Evolutionary conservation across 1,140 invertebrate genomes (phyloP).

Genomic region (Chrysopa pallens): DNA sequence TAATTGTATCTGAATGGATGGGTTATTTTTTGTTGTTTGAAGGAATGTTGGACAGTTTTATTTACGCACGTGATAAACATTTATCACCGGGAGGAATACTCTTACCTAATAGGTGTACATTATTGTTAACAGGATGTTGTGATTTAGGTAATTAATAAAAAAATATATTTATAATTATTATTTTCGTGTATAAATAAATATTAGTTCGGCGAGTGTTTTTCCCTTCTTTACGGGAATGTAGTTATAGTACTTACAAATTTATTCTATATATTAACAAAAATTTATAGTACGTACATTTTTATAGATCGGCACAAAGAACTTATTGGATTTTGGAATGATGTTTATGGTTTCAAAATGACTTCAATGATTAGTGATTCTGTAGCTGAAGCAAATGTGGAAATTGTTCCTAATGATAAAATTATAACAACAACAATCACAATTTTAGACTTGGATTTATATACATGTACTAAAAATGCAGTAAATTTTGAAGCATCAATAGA

Average conservation of each 20-base stretch:
- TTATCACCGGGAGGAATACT: constrained; percentile 55
- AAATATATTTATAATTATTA: too few relatives aligned
- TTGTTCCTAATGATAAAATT: constrained; percentile 56
- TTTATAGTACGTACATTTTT: constrained; percentile 19
- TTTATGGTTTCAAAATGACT: constrained; percentile 95
- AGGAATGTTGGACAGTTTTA: constrained; percentile 88
- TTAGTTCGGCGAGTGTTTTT: too few relatives aligned
- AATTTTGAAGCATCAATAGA: constrained; percentile 65
- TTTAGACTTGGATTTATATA: constrained; percentile 61
- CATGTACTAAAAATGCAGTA: constrained; percentile 60
- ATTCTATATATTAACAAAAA: too few relatives aligned
- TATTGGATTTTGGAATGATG: constrained; percentile 84
- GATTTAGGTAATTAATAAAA: constrained; percentile 66
- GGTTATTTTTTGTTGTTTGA: constrained; percentile 97
- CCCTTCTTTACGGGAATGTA: too few relatives aligned
- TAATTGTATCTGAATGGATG: constrained; percentile 99
- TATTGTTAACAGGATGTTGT: constrained; percentile 75
- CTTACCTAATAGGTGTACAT: constrained; percentile 76
- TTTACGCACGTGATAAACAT: constrained; percentile 81
- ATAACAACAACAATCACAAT: constrained; percentile 52
- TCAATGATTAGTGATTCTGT: constrained; percentile 80
- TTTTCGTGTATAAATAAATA: too few relatives aligned
- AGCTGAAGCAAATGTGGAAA: constrained; percentile 74
- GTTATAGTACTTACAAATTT: too few relatives aligned
- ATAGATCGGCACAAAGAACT: constrained; percentile 47